Evolutionary conservation across 1,140 invertebrate genomes (phyloP).

Genomic region (Caenorhabditis brenneri): DNA sequence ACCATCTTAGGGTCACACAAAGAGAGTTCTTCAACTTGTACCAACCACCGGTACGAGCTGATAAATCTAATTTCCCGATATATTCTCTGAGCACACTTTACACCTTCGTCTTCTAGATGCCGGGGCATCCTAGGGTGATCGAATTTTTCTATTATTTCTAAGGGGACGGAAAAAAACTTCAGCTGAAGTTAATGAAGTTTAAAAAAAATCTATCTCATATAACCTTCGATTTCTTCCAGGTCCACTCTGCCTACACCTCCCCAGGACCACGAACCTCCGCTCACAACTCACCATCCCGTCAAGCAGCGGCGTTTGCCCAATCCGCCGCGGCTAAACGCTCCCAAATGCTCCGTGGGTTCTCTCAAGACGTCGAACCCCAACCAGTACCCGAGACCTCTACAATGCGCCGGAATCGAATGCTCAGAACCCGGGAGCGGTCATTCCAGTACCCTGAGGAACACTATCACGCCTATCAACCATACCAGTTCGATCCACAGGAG

Average conservation of each 20-base stretch:
- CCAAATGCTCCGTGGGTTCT: constrained; percentile 60
- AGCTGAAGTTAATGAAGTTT: too few species aligned
- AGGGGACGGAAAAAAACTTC: too few species aligned
- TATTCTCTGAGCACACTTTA: too few species aligned
- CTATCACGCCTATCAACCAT: constrained; percentile 36
- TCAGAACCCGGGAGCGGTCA: neutral
- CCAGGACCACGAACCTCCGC: constrained; percentile 27
- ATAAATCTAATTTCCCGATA: too few species aligned
- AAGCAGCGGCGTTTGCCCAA: constrained; percentile 1
- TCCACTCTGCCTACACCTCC: constrained; percentile 38
- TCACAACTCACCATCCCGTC: constrained; percentile 32
- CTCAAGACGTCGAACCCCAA: constrained; percentile 49
- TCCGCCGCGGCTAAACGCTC: constrained; percentile 43
- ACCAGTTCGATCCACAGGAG: constrained; percentile 12
- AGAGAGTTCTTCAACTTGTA: too few species aligned
- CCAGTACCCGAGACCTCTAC: neutral
- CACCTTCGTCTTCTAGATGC: too few species aligned
- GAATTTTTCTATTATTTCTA: too few species aligned
- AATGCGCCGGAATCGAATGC: constrained; percentile 15
- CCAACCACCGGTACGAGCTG: too few species aligned
- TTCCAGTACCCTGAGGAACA: constrained; percentile 45
- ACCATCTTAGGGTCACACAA: too few species aligned
- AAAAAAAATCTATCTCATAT: too few species aligned
- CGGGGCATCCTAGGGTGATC: too few species aligned
- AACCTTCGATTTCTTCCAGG: too few species aligned